Evolutionary conservation across 2,113 vertebrate genomes (phyloP).

Genomic region (Phrynosoma platyrhinos): DNA sequence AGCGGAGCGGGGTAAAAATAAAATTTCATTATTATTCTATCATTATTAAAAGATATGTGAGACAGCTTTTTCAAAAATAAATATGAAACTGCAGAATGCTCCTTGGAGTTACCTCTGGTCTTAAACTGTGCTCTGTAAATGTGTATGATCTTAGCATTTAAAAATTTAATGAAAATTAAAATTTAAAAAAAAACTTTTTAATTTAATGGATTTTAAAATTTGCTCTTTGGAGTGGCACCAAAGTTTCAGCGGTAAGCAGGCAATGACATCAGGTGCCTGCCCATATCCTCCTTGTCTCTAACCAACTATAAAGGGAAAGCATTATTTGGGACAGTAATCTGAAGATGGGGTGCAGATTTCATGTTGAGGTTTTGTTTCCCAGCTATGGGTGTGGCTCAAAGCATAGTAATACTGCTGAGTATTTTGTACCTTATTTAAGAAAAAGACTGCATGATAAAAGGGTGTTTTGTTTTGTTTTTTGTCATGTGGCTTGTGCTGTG

Average conservation of each 20-base stretch:
- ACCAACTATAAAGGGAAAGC: fast-evolving
- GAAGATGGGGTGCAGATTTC: not conserved
- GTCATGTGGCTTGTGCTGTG: not conserved
- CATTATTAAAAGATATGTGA: not conserved
- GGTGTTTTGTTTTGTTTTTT: not conserved
- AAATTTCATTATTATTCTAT: too few relatives aligned
- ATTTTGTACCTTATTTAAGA: slow-evolving; percentile 4
- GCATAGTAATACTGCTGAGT: slow-evolving; percentile 12
- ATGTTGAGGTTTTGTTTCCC: not conserved
- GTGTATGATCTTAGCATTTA: not conserved
- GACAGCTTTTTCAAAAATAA: not conserved
- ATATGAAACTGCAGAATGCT: not conserved
- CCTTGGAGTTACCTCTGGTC: not conserved
- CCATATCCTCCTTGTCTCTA: fast-evolving
- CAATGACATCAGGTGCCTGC: not conserved
- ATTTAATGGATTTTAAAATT: not conserved
- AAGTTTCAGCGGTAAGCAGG: not conserved
- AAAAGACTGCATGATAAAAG: slow-evolving; percentile 3
- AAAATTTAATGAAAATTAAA: not conserved
- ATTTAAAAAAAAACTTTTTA: fast-evolving
- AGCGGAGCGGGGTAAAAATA: too few relatives aligned
- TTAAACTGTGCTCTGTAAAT: not conserved
- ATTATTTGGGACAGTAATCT: slow-evolving; percentile 6
- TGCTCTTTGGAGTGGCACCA: not conserved
- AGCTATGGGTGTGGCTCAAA: not conserved